These are phyloP conservation scores for Pollimyrus isidori DNA, from an alignment of 2,113 vertebrate species.

Conservation along the genomic window DNA sequence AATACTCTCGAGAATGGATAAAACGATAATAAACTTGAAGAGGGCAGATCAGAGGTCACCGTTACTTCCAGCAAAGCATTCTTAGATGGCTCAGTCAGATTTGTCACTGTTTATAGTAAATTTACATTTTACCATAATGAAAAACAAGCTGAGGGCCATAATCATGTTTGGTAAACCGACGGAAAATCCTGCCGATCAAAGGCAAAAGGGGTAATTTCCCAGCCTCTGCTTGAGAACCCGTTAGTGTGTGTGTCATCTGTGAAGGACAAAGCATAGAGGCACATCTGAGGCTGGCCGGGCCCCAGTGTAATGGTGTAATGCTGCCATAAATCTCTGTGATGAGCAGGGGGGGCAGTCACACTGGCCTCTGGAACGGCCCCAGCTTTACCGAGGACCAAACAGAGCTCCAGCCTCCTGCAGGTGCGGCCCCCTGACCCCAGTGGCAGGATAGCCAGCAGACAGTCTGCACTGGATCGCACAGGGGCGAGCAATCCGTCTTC, in stretches of 20 bases:
- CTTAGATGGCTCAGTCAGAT: background rate
- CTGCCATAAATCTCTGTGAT: background rate
- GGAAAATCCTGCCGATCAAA: constrained; percentile 9
- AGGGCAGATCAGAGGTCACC: background rate
- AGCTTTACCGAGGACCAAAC: background rate
- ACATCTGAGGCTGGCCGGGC: background rate
- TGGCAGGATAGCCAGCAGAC: background rate
- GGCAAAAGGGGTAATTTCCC: constrained; percentile 16
- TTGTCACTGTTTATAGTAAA: constrained; percentile 33
- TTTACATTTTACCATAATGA: constrained; percentile 30
- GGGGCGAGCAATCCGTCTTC: background rate
- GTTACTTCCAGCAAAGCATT: background rate
- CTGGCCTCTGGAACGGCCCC: background rate
- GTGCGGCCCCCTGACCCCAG: background rate
- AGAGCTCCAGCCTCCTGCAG: background rate
- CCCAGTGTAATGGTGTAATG: background rate
- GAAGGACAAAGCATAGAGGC: background rate
- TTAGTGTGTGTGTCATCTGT: background rate
- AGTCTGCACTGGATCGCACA: background rate
- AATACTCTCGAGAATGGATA: constrained; percentile 8
- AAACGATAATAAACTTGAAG: background rate
- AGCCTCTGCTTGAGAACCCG: background rate
- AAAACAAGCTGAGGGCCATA: constrained; percentile 27
- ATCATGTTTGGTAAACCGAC: constrained; percentile 37
- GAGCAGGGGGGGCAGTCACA: background rate